A percentile compares a stretch with the other conserved stretches of the same genome.
These are phyloP conservation scores for Mya arenaria DNA, from an alignment of 1,140 invertebrate genomes.

Conservation along the genomic window DNA sequence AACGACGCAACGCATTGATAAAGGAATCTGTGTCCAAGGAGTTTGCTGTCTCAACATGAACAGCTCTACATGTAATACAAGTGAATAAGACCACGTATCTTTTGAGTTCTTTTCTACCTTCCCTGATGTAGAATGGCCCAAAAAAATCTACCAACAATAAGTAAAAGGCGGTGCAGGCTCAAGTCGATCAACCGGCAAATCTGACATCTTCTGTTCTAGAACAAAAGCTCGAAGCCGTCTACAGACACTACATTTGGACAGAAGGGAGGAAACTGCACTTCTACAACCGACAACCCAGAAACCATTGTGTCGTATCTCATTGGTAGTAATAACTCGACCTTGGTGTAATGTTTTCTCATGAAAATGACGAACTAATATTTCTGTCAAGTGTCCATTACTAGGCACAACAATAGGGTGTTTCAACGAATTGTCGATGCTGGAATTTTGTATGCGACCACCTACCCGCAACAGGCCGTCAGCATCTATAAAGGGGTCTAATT, in stretches of 20 bases:
- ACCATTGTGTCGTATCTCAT: slow-evolving; percentile 1
- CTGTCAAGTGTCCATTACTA: slow-evolving; percentile 14
- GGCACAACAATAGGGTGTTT: slow-evolving; percentile 52
- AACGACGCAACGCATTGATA: slow-evolving; percentile 16
- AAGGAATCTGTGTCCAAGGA: slow-evolving; percentile 20
- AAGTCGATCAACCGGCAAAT: slow-evolving; percentile 54
- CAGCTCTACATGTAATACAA: slow-evolving; percentile 58
- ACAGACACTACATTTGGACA: slow-evolving; percentile 35
- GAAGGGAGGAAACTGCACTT: background rate
- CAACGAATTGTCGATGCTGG: background rate
- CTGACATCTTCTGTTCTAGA: slow-evolving; percentile 53
- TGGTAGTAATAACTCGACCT: slow-evolving; percentile 11
- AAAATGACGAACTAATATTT: slow-evolving; percentile 29
- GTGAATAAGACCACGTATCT: slow-evolving; percentile 60
- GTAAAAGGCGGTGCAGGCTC: slow-evolving; percentile 53
- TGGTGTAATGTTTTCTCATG: slow-evolving; percentile 40
- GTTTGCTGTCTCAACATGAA: slow-evolving; percentile 57
- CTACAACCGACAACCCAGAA: slow-evolving; percentile 38
- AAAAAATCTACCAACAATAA: slow-evolving; percentile 9
- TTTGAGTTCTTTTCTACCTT: slow-evolving; percentile 52
- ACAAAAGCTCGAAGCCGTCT: background rate
- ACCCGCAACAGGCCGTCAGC: slow-evolving; percentile 12
- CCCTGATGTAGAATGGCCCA: slow-evolving; percentile 60
- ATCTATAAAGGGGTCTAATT: slow-evolving; percentile 36
- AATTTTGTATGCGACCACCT: slow-evolving; percentile 21